phyloP scores from a whole-genome alignment of 1,140 invertebrate genomes.

The Leptopilina boulardi region DNA sequence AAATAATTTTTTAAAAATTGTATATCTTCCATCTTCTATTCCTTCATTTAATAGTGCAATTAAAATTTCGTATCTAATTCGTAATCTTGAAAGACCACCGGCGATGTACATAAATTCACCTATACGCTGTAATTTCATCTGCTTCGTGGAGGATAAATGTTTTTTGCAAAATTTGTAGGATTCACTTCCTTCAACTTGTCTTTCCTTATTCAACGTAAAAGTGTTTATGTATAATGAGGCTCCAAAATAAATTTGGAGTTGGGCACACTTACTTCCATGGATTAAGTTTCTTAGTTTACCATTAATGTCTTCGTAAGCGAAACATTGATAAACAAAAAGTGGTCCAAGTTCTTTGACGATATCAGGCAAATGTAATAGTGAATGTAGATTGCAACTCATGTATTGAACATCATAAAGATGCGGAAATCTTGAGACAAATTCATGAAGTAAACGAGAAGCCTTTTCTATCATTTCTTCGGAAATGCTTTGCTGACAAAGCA shows the following conservation, averaged over 20 bases:
- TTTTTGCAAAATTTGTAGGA: no score
- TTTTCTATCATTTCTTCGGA: conserved; percentile 38
- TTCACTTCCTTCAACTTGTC: no score
- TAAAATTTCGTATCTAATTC: no score
- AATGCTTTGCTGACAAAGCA: conserved; percentile 44
- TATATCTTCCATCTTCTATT: no score
- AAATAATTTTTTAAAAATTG: no score
- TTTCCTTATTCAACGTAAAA: not conserved
- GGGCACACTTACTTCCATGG: conserved; percentile 40
- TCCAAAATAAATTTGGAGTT: conserved; percentile 43
- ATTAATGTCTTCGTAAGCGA: conserved; percentile 51
- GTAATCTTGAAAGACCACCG: no score
- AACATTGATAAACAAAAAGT: conserved; percentile 47
- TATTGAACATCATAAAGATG: conserved; percentile 38
- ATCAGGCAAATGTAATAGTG: conserved; percentile 43
- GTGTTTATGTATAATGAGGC: conserved; percentile 8
- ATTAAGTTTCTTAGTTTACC: conserved; percentile 44
- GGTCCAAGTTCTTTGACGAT: conserved; percentile 43
- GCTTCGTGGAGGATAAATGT: no score
- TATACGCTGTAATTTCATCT: no score
- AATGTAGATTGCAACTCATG: conserved; percentile 49
- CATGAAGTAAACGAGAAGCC: conserved; percentile 30
- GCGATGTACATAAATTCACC: no score
- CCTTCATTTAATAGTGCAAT: no score
- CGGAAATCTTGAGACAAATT: conserved; percentile 43